Conservation (phyloP, 2,888 invertebrate genomes). For the Sialis fuliginosa region DNA sequence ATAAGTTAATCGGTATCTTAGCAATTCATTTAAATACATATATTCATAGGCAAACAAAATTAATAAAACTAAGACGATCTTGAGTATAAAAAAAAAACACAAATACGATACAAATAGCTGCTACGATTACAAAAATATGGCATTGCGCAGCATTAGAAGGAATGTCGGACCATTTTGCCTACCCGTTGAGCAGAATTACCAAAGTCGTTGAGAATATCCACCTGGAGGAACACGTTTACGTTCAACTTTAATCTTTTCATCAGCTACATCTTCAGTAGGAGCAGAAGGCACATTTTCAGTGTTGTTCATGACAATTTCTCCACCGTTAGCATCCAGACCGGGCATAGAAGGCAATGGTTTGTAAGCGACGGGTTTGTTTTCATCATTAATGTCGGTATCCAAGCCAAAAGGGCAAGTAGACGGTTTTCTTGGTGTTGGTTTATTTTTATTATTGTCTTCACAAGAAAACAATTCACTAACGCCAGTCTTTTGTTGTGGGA, state of each 20-base stretch:
- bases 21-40: too few relatives aligned
- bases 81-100: too few relatives aligned
- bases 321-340: not conserved
- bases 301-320: conserved; percentile 3
- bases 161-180: too few relatives aligned
- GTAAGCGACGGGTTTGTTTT: not conserved
- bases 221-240: conserved; percentile 18
- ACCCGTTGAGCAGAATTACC: conserved; percentile 11
- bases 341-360: conserved; percentile 1
- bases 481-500: not conserved
- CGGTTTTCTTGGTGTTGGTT: not conserved
- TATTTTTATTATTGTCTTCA: conserved; percentile 4
- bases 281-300: conserved; percentile 7
- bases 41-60: too few relatives aligned
- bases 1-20: too few relatives aligned
- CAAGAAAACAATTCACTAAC: conserved; percentile 8
- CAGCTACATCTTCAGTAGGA: conserved; percentile 5
- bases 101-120: too few relatives aligned
- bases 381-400: not conserved
- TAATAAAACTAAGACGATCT: too few relatives aligned
- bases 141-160: too few relatives aligned
- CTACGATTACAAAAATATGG: too few relatives aligned
- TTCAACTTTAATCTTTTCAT: conserved; percentile 7
- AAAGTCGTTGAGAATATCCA: conserved; percentile 18
- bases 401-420: not conserved